Evolutionary conservation across 2,113 vertebrate genomes (phyloP), one percentile per base, ranked within the genome.

Genomic region (Dolichallabes microphthalmus): DNA sequence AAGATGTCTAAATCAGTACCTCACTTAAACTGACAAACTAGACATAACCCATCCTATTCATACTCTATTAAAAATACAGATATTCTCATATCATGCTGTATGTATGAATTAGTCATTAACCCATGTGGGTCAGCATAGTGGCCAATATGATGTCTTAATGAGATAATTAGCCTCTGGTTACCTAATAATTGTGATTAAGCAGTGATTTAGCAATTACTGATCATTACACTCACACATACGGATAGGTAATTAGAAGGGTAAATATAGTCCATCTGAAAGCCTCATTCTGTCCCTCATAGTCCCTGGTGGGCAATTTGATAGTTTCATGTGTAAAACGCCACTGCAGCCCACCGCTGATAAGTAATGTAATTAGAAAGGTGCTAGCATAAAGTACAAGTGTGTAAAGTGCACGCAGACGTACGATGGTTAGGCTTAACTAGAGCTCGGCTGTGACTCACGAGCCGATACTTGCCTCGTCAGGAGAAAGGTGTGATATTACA

Each of bases 161-260:
- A 76, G 79, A 32, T 76, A 86, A 86, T 86, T 86, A 86, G 85
- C 85, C 85, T 55, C 45, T 71, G 30, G 85, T 75, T 86, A 75
- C 80, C n/a, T 55, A 82, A 82, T 82, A 75, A 63, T 79, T 82
- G 85, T 86, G 85, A 86, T 86, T 86, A 86, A 86, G 68, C 78
- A 63, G 78, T 53, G 85, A 86, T 82, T 86, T 74, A 81, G 69
- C 85, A 86, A 82, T 86, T 75, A 86, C 85, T 73, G 71, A 82
- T 76, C 79, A 73, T 86, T 75, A 35, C 76, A 61, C 76, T 71
- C 77, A 73, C 74, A 66, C 61, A 85, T 64, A 39, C 61, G n/a
- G 50, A 85, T 68, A 80, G 83, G 83, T 86, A 86, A 86, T 86
- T 82, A 75, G 78, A 86, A 75, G 58, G 20, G 85, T 86, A 86